Percentiles rank a stretch among this genome's conserved stretches.
These are phyloP conservation scores for Orchestia grillus DNA, from an alignment of 1,140 invertebrate species.

Conservation along the genomic window DNA sequence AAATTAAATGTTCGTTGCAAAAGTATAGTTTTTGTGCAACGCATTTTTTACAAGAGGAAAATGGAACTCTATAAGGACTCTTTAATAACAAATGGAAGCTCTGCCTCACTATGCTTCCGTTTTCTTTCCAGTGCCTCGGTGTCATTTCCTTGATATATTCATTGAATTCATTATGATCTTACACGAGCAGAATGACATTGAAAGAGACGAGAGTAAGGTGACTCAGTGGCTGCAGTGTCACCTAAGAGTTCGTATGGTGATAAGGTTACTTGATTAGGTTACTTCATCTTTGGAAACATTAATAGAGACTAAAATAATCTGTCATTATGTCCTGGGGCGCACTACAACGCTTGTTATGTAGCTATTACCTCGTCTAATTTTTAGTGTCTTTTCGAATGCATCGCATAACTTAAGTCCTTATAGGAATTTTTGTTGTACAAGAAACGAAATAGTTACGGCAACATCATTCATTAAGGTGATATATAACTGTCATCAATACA, in stretches of 20 bases:
- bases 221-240: background rate
- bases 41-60: too few species aligned
- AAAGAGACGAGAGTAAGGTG: background rate
- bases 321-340: background rate
- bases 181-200: background rate
- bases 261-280: background rate
- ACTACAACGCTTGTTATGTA: background rate
- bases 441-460: too few species aligned
- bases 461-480: too few species aligned
- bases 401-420: background rate
- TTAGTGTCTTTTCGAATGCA: background rate
- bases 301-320: background rate
- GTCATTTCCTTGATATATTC: background rate
- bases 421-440: too few species aligned
- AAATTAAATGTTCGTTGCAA: too few species aligned
- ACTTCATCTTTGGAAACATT: background rate
- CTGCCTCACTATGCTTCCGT: background rate
- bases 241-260: background rate
- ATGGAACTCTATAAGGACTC: background rate
- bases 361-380: background rate
- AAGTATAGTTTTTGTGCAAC: too few species aligned
- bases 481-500: too few species aligned
- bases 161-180: background rate
- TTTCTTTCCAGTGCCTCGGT: too few species aligned
- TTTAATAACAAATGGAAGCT: background rate